These are phyloP conservation scores for Monoplex corrugatus DNA, from an alignment of 2,888 invertebrate genomes.

Conservation along the genomic window DNA sequence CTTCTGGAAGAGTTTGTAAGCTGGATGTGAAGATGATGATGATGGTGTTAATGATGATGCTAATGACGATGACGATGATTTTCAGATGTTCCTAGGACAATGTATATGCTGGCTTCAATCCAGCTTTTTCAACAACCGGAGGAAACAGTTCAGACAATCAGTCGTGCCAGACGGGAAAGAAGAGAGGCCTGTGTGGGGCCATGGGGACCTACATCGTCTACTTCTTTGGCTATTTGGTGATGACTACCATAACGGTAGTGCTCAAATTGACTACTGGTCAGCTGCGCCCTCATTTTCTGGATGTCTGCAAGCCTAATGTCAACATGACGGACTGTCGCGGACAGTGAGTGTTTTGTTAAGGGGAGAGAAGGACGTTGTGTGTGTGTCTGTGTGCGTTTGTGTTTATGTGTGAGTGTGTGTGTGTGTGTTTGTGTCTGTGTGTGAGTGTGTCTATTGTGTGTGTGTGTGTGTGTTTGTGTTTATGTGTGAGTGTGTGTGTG, in stretches of 20 bases:
- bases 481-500: neutral
- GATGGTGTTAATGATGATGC: no score
- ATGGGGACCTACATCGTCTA: conserved; percentile 82
- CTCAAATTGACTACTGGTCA: conserved; percentile 96
- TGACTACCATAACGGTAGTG: conserved; percentile 92
- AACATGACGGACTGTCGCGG: neutral
- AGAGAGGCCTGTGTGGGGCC: neutral
- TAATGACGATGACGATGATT: no score
- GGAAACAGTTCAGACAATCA: no score
- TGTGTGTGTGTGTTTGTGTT: neutral
- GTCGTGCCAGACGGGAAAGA: neutral
- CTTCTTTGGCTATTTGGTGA: conserved; percentile 91
- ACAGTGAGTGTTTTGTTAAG: neutral
- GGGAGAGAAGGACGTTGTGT: no score
- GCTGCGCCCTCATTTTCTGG: conserved; percentile 95
- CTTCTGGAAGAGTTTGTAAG: no score
- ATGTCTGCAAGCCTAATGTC: conserved; percentile 88
- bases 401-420: neutral
- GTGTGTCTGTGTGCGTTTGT: neutral
- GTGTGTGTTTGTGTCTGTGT: neutral
- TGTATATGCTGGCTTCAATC: no score
- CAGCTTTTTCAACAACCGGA: no score
- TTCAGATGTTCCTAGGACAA: no score
- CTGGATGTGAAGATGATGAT: no score
- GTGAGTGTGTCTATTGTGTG: neutral